Percentiles rank a stretch among this genome's conserved stretches.
Evolutionary conservation across 2,113 vertebrate genomes (phyloP).

Genomic region (Conger conger): DNA sequence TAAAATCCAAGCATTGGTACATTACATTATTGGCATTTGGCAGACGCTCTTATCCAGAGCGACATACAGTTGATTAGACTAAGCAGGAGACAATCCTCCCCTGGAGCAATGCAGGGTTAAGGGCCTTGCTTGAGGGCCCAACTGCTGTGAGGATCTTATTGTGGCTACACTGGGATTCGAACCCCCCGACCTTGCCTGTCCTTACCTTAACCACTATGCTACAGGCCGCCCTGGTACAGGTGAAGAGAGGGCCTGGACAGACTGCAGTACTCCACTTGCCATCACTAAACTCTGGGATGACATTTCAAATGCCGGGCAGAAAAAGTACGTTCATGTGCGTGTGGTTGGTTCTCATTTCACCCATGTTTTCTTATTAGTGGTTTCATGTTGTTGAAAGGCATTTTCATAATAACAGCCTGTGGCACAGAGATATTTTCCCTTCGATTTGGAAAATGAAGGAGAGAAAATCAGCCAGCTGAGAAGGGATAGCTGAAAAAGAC

Average conservation of each 20-base stretch:
- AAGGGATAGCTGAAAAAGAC: not conserved
- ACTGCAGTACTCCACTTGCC: slow-evolving; percentile 8
- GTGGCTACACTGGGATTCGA: too few species aligned
- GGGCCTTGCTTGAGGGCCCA: too few species aligned
- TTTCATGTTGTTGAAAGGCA: slow-evolving; percentile 66
- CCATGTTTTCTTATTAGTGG: slow-evolving; percentile 68
- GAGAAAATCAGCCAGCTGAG: not conserved
- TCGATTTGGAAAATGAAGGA: slow-evolving; percentile 7
- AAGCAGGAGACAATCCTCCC: too few species aligned
- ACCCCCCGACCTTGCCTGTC: too few species aligned
- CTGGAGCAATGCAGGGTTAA: too few species aligned
- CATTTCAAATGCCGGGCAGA: slow-evolving; percentile 48
- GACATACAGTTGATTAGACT: too few species aligned
- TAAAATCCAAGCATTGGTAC: too few species aligned
- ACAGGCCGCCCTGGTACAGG: too few species aligned
- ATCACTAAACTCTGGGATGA: slow-evolving; percentile 36
- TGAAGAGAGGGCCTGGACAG: not conserved
- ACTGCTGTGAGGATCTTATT: too few species aligned
- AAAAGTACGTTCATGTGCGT: not conserved
- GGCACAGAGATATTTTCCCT: slow-evolving; percentile 19
- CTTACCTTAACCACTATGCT: too few species aligned
- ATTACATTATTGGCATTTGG: too few species aligned
- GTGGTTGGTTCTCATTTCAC: slow-evolving; percentile 36
- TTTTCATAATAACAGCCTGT: slow-evolving; percentile 48
- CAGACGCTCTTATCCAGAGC: too few species aligned